Conservation (phyloP, 2,113 vertebrate species). For the Bombycilla garrulus region DNA sequence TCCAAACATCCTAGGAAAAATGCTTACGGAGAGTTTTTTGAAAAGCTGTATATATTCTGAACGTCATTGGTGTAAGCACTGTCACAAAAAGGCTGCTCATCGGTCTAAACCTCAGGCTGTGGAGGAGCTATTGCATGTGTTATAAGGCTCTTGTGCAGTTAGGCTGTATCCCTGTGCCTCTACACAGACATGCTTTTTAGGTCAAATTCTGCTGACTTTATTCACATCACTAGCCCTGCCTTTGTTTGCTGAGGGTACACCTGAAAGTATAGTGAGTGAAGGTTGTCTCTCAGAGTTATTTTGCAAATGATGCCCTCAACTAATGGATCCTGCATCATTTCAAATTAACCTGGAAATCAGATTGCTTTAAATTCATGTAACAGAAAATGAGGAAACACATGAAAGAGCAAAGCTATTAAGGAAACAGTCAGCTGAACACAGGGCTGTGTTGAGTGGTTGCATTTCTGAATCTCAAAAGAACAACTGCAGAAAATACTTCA, state of each 20-base stretch:
- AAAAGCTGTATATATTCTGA: not conserved
- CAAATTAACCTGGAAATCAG: conserved; percentile 59
- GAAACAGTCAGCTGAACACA: conserved; percentile 44
- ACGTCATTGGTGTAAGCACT: not conserved
- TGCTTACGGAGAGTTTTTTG: not conserved
- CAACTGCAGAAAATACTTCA: conserved; percentile 26
- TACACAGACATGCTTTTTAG: not conserved
- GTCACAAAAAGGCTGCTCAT: not conserved
- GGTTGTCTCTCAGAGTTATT: not conserved
- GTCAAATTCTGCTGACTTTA: not conserved
- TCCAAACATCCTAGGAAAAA: not conserved
- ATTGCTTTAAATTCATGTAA: conserved; percentile 61
- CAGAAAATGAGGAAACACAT: conserved; percentile 59
- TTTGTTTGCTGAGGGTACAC: not conserved
- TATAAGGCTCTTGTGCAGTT: not conserved
- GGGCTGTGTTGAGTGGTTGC: not conserved
- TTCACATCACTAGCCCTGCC: not conserved
- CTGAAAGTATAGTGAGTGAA: not conserved
- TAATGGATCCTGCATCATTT: conserved; percentile 33
- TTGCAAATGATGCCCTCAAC: not conserved
- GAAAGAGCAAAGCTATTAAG: conserved; percentile 59
- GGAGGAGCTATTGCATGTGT: not conserved
- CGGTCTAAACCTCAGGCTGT: not conserved
- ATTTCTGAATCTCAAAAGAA: conserved; percentile 50
- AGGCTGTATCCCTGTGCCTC: not conserved